Conservation (phyloP, 2,113 vertebrate genomes). For the Larimichthys crocea region DNA sequence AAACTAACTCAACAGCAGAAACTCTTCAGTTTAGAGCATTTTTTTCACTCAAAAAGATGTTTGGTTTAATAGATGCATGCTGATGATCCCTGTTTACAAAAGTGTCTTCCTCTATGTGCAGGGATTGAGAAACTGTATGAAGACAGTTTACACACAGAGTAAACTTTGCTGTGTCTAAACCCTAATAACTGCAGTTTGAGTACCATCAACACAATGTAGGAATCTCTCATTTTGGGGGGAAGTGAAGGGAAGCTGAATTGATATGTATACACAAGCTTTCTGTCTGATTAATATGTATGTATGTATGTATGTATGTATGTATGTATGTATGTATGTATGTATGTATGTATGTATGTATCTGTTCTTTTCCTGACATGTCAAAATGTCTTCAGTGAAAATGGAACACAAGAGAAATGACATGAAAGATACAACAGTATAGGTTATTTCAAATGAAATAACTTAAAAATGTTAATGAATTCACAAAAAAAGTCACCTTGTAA, state of each 20-base stretch:
- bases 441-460: background rate
- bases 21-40: background rate
- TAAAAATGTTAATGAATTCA: background rate
- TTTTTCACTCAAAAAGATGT: background rate
- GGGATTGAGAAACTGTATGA: background rate
- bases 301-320: background rate
- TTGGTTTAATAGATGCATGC: background rate
- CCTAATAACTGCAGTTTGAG: conserved; percentile 13
- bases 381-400: background rate
- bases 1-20: background rate
- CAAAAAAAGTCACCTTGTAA: background rate
- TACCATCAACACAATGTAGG: background rate
- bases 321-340: too few species aligned
- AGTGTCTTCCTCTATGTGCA: background rate
- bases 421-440: too few species aligned
- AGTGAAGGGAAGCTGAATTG: background rate
- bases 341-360: background rate
- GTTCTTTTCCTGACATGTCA: background rate
- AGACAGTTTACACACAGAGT: conserved; percentile 11
- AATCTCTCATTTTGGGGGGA: background rate
- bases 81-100: conserved; percentile 11
- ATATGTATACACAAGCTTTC: background rate
- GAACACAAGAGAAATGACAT: background rate
- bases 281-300: background rate
- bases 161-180: background rate